Evolutionary conservation across 2,888 invertebrate genomes (phyloP).

Genomic region (Calliopum simillimum): DNA sequence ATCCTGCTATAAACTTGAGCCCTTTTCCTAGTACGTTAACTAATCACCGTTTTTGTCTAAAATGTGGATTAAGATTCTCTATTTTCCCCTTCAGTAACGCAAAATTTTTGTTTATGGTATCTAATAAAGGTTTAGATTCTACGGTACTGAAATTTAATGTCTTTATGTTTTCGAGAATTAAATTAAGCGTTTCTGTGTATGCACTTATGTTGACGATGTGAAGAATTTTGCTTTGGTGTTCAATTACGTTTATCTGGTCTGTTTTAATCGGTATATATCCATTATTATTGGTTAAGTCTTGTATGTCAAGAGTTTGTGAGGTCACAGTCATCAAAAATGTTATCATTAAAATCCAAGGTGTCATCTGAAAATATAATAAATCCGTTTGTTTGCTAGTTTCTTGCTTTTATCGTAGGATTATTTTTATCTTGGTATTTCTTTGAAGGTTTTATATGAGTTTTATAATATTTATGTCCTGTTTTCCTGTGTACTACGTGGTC

Average conservation of each 20-base stretch:
- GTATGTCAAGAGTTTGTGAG: constrained; percentile 40
- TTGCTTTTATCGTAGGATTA: constrained; percentile 34
- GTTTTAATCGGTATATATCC: constrained; percentile 42
- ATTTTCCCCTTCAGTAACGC: constrained; percentile 34
- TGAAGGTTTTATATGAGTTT: constrained; percentile 39
- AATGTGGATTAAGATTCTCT: constrained; percentile 33
- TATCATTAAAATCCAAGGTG: constrained; percentile 9
- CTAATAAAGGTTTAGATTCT: constrained; percentile 31
- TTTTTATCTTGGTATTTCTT: constrained; percentile 42
- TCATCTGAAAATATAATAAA: constrained; percentile 25
- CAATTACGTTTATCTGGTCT: constrained; percentile 34
- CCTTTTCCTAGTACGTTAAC: constrained; percentile 40
- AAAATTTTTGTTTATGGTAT: constrained; percentile 37
- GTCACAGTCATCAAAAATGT: constrained; percentile 23
- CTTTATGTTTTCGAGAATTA: constrained; percentile 35
- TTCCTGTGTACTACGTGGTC: constrained; percentile 37
- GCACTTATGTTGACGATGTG: constrained; percentile 41
- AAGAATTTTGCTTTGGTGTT: constrained; percentile 39
- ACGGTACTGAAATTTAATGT: constrained; percentile 21
- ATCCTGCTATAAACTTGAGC: constrained; percentile 40
- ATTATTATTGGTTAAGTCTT: constrained; percentile 41
- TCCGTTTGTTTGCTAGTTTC: constrained; percentile 16
- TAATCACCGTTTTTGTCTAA: constrained; percentile 38
- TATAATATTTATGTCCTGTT: constrained; percentile 43
- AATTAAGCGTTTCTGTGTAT: constrained; percentile 32